These are phyloP conservation scores for Hydrophis major DNA, from an alignment of 2,797 vertebrate species.

Conservation along the genomic window DNA sequence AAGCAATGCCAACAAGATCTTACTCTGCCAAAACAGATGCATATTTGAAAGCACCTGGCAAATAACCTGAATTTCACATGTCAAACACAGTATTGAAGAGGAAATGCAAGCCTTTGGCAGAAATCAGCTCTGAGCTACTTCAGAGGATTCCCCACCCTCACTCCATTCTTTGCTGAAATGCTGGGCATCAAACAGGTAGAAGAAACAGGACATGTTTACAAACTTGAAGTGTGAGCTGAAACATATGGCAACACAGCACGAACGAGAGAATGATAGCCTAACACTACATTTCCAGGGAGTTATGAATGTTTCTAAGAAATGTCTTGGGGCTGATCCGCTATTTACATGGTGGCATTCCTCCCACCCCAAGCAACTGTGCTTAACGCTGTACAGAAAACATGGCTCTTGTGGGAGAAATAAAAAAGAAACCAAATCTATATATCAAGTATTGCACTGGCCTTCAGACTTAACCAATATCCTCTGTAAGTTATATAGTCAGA, in stretches of 20 bases:
- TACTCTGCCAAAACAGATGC: constrained; percentile 33
- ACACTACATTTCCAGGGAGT: constrained; percentile 24
- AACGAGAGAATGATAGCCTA: background rate
- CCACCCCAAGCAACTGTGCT: background rate
- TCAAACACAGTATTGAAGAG: constrained; percentile 41
- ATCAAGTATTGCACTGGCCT: background rate
- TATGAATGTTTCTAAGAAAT: constrained; percentile 21
- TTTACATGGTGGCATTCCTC: background rate
- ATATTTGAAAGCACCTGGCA: constrained; percentile 45
- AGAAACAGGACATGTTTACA: constrained; percentile 27
- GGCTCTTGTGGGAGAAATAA: constrained; percentile 20
- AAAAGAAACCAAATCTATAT: background rate
- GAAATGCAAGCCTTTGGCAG: constrained; percentile 33
- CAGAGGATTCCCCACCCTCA: constrained; percentile 28
- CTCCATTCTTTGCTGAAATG: constrained; percentile 21
- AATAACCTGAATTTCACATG: constrained; percentile 27
- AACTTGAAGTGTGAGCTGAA: constrained; percentile 33
- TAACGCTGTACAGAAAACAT: constrained; percentile 7
- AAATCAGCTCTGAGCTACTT: constrained; percentile 39
- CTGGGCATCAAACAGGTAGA: constrained; percentile 20
- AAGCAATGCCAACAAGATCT: constrained; percentile 36
- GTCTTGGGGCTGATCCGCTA: background rate
- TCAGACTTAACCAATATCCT: constrained; percentile 7
- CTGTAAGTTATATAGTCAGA: constrained; percentile 5
- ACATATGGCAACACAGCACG: constrained; percentile 9